Conservation (phyloP, 2,113 vertebrate species). For the Bucco capensis region DNA sequence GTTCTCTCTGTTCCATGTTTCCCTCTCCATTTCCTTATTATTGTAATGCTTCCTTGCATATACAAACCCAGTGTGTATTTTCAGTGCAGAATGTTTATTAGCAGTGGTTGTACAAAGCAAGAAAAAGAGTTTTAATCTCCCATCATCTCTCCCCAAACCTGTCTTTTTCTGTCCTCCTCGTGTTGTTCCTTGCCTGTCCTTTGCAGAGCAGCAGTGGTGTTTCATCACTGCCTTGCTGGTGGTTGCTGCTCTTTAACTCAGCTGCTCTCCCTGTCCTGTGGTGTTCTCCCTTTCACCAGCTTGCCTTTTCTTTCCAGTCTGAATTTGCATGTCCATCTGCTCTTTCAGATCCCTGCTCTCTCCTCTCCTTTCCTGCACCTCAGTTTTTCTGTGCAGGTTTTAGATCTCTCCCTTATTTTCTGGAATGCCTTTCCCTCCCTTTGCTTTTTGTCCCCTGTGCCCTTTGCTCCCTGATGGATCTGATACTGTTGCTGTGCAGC, state of each 20-base stretch:
- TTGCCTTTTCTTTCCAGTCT: not conserved
- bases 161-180: not conserved
- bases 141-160: not conserved
- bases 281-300: not conserved
- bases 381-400: not conserved
- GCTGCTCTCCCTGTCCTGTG: not conserved
- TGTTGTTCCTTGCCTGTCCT: not conserved
- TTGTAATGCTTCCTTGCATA: not conserved
- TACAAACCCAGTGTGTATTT: not conserved
- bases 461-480: not conserved
- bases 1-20: not conserved
- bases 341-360: not conserved
- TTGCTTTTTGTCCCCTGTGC: not conserved
- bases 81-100: not conserved
- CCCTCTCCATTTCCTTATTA: not conserved
- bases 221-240: not conserved
- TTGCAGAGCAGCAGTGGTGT: not conserved
- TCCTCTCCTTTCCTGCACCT: not conserved
- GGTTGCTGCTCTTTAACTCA: not conserved
- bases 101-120: not conserved
- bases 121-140: not conserved
- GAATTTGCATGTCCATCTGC: not conserved
- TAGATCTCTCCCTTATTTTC: not conserved
- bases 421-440: not conserved
- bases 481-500: rapidly evolving